These are phyloP conservation scores for Macrosiphum euphorbiae DNA, from an alignment of 2,888 invertebrate species.

Conservation along the genomic window DNA sequence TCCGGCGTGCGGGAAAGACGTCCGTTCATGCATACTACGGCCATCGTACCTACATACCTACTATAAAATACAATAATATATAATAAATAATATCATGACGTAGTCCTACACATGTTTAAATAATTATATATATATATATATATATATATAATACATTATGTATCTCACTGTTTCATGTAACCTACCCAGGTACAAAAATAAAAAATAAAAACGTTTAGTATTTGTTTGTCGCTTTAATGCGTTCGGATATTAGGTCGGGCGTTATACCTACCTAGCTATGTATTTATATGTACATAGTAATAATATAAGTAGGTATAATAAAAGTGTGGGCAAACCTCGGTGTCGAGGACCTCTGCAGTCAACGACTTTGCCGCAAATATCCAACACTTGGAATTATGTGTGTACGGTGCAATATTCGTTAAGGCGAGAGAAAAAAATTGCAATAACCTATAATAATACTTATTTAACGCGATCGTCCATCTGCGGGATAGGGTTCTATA, in stretches of 20 bases:
- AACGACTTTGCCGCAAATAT: background rate
- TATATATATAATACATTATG: no score
- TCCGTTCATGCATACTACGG: background rate
- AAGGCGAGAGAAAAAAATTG: background rate
- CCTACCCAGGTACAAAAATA: background rate
- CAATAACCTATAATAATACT: background rate
- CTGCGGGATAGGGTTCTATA: background rate
- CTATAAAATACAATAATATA: background rate
- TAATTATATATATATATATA: background rate
- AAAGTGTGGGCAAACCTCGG: constrained; percentile 37
- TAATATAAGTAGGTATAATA: background rate
- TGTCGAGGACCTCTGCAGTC: constrained; percentile 53
- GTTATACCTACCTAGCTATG: background rate
- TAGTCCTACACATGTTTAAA: background rate
- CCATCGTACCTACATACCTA: background rate
- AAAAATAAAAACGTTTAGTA: background rate
- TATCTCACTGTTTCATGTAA: background rate
- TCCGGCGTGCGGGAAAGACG: background rate
- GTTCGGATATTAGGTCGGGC: background rate
- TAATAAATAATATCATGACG: background rate
- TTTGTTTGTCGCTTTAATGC: constrained; percentile 5
- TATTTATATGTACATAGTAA: background rate
- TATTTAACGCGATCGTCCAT: background rate
- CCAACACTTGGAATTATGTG: background rate
- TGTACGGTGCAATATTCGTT: background rate